Conservation (phyloP, 2,797 vertebrate genomes). For the Poecilia picta region DNA sequence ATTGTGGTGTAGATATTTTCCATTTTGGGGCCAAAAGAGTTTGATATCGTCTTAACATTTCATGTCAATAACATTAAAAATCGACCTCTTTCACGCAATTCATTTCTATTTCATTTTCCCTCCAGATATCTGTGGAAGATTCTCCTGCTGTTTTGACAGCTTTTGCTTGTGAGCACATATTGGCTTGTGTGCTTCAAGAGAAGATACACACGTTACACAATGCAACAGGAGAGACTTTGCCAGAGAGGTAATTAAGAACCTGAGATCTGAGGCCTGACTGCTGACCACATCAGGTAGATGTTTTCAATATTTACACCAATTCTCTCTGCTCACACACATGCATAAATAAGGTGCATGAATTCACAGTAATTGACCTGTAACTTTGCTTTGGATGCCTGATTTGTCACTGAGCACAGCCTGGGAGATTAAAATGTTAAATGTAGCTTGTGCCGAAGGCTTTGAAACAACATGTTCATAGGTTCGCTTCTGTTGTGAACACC, state of each 20-base stretch:
- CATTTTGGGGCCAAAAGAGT: neutral
- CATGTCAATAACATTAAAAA: neutral
- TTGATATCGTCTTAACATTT: neutral
- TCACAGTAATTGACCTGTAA: slow-evolving; percentile 27
- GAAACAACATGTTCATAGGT: slow-evolving; percentile 22
- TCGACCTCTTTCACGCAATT: neutral
- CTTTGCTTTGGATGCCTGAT: slow-evolving; percentile 41
- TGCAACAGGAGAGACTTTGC: slow-evolving; percentile 18
- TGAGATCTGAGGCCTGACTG: slow-evolving; percentile 44
- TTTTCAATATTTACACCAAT: slow-evolving; percentile 19
- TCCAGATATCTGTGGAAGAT: neutral
- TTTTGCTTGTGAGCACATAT: slow-evolving; percentile 15
- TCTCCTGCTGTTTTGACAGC: neutral
- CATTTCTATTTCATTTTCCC: neutral
- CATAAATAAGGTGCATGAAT: slow-evolving; percentile 26
- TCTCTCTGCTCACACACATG: slow-evolving; percentile 28
- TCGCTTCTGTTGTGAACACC: slow-evolving; percentile 17
- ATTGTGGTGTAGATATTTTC: neutral
- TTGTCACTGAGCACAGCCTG: slow-evolving; percentile 40
- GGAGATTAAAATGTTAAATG: slow-evolving; percentile 44
- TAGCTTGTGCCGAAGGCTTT: slow-evolving; percentile 18
- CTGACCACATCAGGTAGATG: slow-evolving; percentile 26
- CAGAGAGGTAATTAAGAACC: slow-evolving; percentile 41
- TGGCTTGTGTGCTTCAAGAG: slow-evolving; percentile 12
- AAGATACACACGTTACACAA: neutral